Evolutionary conservation across 92 coral and sea anemone species (phyloP).

Genomic region (Porites divaricata): DNA sequence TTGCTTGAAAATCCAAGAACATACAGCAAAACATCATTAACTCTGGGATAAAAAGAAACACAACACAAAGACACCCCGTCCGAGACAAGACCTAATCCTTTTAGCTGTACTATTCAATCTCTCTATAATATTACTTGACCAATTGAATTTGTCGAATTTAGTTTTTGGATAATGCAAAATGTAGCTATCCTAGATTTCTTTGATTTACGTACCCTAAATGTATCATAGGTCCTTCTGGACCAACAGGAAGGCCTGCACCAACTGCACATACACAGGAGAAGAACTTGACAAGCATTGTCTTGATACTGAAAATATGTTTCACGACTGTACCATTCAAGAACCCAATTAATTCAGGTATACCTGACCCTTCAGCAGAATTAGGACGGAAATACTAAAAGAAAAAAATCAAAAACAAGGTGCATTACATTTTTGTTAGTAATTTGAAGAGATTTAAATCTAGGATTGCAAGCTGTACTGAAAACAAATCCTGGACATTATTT

Average conservation of each 20-base stretch:
- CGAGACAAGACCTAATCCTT: too few relatives aligned
- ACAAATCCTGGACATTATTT: neutral
- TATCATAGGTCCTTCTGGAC: conserved; percentile 99
- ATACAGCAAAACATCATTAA: too few relatives aligned
- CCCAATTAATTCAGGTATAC: conserved; percentile 96
- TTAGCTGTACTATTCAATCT: too few relatives aligned
- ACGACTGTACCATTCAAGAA: conserved; percentile 97
- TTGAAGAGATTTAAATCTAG: neutral
- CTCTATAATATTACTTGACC: too few relatives aligned
- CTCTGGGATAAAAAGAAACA: too few relatives aligned
- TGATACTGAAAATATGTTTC: conserved; percentile 90
- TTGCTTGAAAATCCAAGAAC: too few relatives aligned
- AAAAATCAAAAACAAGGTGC: neutral
- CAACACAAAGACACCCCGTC: too few relatives aligned
- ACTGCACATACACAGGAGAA: conserved; percentile 99
- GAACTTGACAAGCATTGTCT: conserved; percentile 94
- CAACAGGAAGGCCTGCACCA: conserved; percentile 96
- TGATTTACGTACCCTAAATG: conserved; percentile 84
- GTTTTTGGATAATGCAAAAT: too few relatives aligned
- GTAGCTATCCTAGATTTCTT: neutral
- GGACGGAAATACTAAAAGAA: conserved; percentile 85
- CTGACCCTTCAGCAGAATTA: conserved; percentile 90
- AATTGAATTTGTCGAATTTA: too few relatives aligned
- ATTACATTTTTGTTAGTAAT: neutral
- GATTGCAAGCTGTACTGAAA: neutral